Conservation (phyloP, 2,113 vertebrate species). For the Bostrychus sinensis region DNA sequence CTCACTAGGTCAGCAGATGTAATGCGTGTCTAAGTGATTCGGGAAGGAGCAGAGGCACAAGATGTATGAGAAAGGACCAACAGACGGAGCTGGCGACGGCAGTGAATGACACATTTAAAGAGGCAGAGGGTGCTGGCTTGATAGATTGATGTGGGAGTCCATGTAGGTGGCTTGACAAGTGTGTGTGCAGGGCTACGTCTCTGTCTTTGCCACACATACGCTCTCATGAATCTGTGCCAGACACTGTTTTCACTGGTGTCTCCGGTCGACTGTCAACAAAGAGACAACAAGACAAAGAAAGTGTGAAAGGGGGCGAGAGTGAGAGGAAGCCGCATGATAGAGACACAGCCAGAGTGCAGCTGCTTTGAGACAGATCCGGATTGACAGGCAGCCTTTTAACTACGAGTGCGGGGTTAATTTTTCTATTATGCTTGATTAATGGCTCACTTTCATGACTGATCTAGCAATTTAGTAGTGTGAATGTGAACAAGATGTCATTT, state of each 20-base stretch:
- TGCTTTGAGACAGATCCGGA: slow-evolving; percentile 7
- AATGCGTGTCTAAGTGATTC: slow-evolving; percentile 18
- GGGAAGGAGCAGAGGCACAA: background rate
- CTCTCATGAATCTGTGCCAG: slow-evolving; percentile 9
- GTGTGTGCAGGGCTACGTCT: background rate
- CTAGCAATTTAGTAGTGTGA: slow-evolving; percentile 10
- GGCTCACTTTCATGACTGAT: slow-evolving; percentile 29
- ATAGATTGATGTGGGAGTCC: slow-evolving; percentile 23
- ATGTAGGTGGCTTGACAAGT: background rate
- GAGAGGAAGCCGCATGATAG: slow-evolving; percentile 1
- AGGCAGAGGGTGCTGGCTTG: slow-evolving; percentile 12
- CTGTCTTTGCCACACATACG: slow-evolving; percentile 2
- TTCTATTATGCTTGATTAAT: slow-evolving; percentile 44
- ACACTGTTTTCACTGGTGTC: slow-evolving; percentile 34
- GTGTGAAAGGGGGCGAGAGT: slow-evolving; percentile 30
- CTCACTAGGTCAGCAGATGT: slow-evolving; percentile 24
- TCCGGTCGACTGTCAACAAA: slow-evolving; percentile 43
- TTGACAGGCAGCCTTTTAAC: slow-evolving; percentile 26
- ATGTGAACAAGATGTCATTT: slow-evolving; percentile 8
- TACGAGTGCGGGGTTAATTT: slow-evolving; percentile 35
- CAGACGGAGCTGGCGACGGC: slow-evolving; percentile 21
- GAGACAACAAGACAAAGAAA: slow-evolving; percentile 38
- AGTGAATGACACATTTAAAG: slow-evolving; percentile 34
- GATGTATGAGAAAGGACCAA: slow-evolving; percentile 11
- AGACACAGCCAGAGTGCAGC: slow-evolving; percentile 12